Evolutionary conservation across 2,113 vertebrate genomes (phyloP).

Genomic region (Peromyscus maniculatus): DNA sequence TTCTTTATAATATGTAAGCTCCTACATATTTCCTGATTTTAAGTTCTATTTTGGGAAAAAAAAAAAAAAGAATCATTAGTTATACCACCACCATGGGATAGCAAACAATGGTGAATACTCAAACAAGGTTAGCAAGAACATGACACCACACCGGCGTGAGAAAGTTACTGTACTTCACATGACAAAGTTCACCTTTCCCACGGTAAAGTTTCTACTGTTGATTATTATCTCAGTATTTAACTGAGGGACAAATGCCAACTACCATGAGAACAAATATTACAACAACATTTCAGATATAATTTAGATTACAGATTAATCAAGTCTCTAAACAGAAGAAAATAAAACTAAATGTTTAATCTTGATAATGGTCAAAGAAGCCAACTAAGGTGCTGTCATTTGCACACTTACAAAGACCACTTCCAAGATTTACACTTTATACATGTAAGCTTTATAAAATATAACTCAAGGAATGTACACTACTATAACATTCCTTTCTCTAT

Average conservation of each 20-base stretch:
- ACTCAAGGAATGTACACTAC: neutral
- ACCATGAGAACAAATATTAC: slow-evolving; percentile 89
- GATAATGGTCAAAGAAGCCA: neutral
- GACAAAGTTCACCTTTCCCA: slow-evolving; percentile 89
- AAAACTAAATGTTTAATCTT: slow-evolving; percentile 20
- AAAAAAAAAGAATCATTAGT: slow-evolving; percentile 82
- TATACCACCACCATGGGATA: slow-evolving; percentile 86
- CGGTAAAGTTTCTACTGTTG: slow-evolving; percentile 84
- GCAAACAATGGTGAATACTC: slow-evolving; percentile 89
- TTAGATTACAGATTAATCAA: slow-evolving; percentile 84
- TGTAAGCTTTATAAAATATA: neutral
- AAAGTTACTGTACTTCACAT: slow-evolving; percentile 85
- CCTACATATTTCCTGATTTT: slow-evolving; percentile 84
- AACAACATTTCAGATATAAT: slow-evolving; percentile 74
- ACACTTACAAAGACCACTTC: neutral
- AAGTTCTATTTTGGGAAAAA: slow-evolving; percentile 70
- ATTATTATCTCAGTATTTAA: slow-evolving; percentile 84
- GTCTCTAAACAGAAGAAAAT: slow-evolving; percentile 74
- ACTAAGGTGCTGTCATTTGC: neutral
- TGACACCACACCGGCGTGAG: slow-evolving; percentile 89
- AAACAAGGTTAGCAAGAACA: slow-evolving; percentile 86
- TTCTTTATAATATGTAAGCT: slow-evolving; percentile 78
- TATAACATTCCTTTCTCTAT: neutral
- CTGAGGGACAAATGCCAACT: slow-evolving; percentile 86
- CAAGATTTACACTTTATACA: neutral